Evolutionary conservation across 2,797 vertebrate species (phyloP).

Genomic region (Pogonophryne albipinna): DNA sequence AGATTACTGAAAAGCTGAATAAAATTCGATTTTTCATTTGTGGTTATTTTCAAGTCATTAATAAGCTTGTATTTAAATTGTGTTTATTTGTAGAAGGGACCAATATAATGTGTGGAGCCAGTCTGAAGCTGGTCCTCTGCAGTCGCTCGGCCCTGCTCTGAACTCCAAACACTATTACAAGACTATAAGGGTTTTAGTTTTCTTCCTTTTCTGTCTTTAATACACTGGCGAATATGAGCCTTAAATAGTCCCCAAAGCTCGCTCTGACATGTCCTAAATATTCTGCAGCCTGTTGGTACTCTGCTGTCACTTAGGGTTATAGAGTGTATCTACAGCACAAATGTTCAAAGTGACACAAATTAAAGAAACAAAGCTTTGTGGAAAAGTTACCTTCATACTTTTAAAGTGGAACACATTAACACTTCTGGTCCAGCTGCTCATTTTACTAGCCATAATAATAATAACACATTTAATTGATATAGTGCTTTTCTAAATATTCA

Average conservation of each 20-base stretch:
- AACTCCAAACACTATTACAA: background rate
- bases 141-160: background rate
- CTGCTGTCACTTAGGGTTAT: background rate
- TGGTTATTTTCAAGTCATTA: background rate
- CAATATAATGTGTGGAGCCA: too few species aligned
- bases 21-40: slow-evolving; percentile 28
- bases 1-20: slow-evolving; percentile 36
- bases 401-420: background rate
- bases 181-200: slow-evolving; percentile 1
- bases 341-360: background rate
- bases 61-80: background rate
- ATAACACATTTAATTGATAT: too few species aligned
- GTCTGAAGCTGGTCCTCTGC: background rate
- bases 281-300: background rate
- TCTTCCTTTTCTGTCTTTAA: background rate
- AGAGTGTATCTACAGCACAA: background rate
- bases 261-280: slow-evolving; percentile 8
- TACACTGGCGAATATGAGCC: background rate
- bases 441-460: background rate
- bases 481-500: too few species aligned
- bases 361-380: slow-evolving; percentile 8
- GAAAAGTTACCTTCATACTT: background rate
- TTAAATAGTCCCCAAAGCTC: slow-evolving; percentile 9
- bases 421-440: background rate
- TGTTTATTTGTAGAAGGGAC: background rate